Base-by-base conservation (phyloP, 2,797 vertebrate genomes). In the Tapera naevia region DNA sequence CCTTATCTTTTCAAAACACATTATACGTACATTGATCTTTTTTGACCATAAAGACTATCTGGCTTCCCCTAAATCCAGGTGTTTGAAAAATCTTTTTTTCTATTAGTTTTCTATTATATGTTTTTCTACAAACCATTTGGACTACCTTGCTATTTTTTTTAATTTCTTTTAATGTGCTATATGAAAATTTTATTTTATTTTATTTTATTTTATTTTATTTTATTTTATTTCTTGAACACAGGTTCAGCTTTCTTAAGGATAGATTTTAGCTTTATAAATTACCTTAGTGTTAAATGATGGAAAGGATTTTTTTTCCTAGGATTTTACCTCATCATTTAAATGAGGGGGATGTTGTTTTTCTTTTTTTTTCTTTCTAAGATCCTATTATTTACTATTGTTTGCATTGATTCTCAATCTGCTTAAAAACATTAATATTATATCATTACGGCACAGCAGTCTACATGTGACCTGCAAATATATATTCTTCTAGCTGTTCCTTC, bases 401-500 rank as follows among this genome's bases (percentile, higher is more conserved):
- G 3, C 7, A 65, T 65, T 69, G 19, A 37, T 76, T 73, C 6
- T 32, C 41, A 53, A 22, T 57, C 25, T 82, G 15, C 69, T 91
- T 48, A 4, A 65, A 81, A 96, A 86, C 37, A 54, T 1, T 9
- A 2, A 7, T 61, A 27, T 18, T 3, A 9, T 37, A 41, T 51
- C 3, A 6, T 80, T 65, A n/a, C 27, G 12, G 2, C 5, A 69
- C 1, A 61, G 46, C 7, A 11, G 0, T 24, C 3, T 69, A 37
- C 13, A 13, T 2, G 1, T 41, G 30, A 65, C 24, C 7, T 53
- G 24, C 27, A 74, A 81, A 58, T 35, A 51, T 22, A 51, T 45
- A 21, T 5, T 5, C 9, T 71, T 41, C 23, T 65, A 57, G 6
- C 12, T 58, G 4, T 43, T 81, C 22, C 30, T 71, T 91, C 11